Percentiles rank a stretch among this genome's conserved stretches.
Evolutionary conservation across 2,888 invertebrate species (phyloP).

Genomic region (Hirtodrosophila trivittata): DNA sequence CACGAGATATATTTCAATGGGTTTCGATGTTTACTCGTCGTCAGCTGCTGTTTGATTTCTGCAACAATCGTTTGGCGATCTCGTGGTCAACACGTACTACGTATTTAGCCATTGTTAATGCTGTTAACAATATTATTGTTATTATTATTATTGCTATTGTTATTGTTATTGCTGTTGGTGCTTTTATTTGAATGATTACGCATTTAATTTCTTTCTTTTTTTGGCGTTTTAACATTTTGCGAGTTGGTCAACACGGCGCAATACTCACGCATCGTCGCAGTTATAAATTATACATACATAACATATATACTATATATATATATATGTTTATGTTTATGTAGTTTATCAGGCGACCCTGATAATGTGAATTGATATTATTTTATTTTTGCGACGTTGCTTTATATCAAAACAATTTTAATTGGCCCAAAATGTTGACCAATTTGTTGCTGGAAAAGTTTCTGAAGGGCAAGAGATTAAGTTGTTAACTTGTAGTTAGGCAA

Average conservation of each 20-base stretch:
- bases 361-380: constrained; percentile 8
- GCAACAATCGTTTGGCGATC: constrained; percentile 46
- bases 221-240: constrained; percentile 21
- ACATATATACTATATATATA: too few species aligned
- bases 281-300: too few species aligned
- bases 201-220: constrained; percentile 36
- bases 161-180: constrained; percentile 7
- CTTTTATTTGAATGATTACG: constrained; percentile 57
- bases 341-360: constrained; percentile 6
- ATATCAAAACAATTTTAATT: constrained; percentile 34
- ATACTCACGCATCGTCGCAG: constrained; percentile 37
- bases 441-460: constrained; percentile 11
- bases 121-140: not conserved
- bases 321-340: constrained; percentile 28
- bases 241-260: constrained; percentile 47
- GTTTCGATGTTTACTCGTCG: constrained; percentile 51
- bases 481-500: too few species aligned
- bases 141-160: constrained; percentile 34
- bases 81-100: constrained; percentile 35
- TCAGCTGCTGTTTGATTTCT: constrained; percentile 49
- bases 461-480: not conserved
- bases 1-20: constrained; percentile 27
- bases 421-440: constrained; percentile 25
- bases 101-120: constrained; percentile 37
- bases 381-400: constrained; percentile 20